These are phyloP conservation scores for Acanthococcus lagerstroemiae DNA, from an alignment of 2,888 invertebrate species.

Conservation along the genomic window DNA sequence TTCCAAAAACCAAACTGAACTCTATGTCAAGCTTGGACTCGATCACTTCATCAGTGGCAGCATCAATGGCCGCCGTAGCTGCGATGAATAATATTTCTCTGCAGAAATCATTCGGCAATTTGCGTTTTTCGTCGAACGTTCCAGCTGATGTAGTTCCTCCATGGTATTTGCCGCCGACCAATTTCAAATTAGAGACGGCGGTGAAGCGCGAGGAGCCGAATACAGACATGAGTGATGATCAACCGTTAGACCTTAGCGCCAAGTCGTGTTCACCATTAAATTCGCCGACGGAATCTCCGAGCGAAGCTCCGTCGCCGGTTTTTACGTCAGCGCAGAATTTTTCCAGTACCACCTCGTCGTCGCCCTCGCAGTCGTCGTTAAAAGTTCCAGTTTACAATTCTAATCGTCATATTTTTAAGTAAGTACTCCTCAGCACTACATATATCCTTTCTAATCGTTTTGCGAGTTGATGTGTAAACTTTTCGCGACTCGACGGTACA, in stretches of 20 bases:
- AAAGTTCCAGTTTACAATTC: constrained; percentile 19
- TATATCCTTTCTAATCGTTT: too few species aligned
- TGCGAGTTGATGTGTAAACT: too few species aligned
- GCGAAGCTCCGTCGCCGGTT: constrained; percentile 30
- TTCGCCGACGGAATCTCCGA: constrained; percentile 12
- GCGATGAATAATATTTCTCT: constrained; percentile 5
- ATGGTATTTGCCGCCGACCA: constrained; percentile 40
- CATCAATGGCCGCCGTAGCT: constrained; percentile 40
- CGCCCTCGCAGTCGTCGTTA: constrained; percentile 15
- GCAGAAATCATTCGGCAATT: background rate
- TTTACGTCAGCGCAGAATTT: constrained; percentile 19
- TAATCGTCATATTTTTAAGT: constrained; percentile 31
- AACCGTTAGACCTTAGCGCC: constrained; percentile 77
- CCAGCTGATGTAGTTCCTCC: background rate
- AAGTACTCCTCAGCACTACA: constrained; percentile 7
- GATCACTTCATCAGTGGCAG: constrained; percentile 41
- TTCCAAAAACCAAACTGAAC: constrained; percentile 9
- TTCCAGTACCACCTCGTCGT: constrained; percentile 15
- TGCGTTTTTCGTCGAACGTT: background rate
- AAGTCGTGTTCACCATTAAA: constrained; percentile 42
- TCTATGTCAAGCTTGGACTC: constrained; percentile 33
- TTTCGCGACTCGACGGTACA: too few species aligned
- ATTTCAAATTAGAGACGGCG: background rate
- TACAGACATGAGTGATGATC: constrained; percentile 45
- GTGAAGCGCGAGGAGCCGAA: constrained; percentile 3